Base-by-base conservation (phyloP, 2,797 vertebrate species). In the Bovichtus variegatus region DNA sequence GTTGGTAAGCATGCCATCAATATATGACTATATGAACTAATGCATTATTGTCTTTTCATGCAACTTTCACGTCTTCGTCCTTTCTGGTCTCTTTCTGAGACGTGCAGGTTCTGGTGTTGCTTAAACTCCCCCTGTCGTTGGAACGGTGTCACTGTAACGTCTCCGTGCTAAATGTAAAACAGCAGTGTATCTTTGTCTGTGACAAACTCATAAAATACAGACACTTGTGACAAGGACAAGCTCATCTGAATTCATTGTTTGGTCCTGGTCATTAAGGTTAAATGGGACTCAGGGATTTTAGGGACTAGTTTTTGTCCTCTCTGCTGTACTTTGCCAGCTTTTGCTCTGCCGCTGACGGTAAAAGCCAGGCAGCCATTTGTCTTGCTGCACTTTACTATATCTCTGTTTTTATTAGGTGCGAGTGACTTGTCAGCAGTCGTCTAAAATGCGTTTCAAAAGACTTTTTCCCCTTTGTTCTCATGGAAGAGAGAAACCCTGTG, bases 401-500 rank as follows among this genome's bases (percentile, higher is more conserved):
- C 83, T 84, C 69, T 55, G 46, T n/a, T 91, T 92, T 91, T 90
- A 92, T 76, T 88, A 80, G 82, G 88, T 90, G 90, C 50, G 80
- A 80, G 78, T 89, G 87, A 92, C 72, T 80, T 73, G 83, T 82
- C 85, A 81, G 86, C 87, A 67, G 84, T 69, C 86, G 46, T 74
- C 74, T 82, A 31, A 81, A 82, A 78, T 76, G 46, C 31, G 21
- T 86, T 87, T 88, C 54, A 77, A 80, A 81, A 61, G n/a, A 47
- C 16, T 69, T 81, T 53, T 49, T 38, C 29, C 36, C 34, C 78
- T 86, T 51, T 80, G 83, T 88, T 89, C 74, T 79, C 38, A 21
- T 60, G 44, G 2, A 74, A 66, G 27, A 74, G 43, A 74, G 49
- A 53, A 66, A 47, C 43, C 12, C 25, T 64, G 61, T 10, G 58